Evolutionary conservation across 2,113 vertebrate genomes (phyloP), one percentile per base, ranked within the genome.

Genomic region (Amblyopsis rosae): DNA sequence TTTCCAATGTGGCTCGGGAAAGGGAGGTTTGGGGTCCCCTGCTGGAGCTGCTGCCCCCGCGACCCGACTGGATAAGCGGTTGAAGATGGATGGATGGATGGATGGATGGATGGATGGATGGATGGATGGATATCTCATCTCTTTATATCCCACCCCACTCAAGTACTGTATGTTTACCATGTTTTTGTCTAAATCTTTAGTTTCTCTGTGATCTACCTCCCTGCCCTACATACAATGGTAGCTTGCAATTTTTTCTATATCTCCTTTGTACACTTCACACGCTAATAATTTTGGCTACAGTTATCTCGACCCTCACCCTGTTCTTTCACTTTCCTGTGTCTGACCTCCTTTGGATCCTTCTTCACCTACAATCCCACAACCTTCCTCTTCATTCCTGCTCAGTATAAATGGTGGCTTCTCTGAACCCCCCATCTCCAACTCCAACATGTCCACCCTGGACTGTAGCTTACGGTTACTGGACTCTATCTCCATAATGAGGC

Each of bases 401-500:
- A 71, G 65, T 26, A 26, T 1, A 2, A 26, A 26, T 74, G 3
- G 66, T 26, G 19, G 62, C 57, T 70, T 60, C 0, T 78, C 82
- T 84, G 88, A 64, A 1, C 75, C 84, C 19, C 84, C 88, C 0
- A 88, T 86, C 76, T 91, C 89, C 83, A 89, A 53, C 84, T 96
- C 95, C 9, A 97, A 84, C 56, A 81, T 79, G 64, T 89, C 88
- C 7, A 98, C 67, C 0, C 96, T 92, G 67, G 89, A 83, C 41
- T 87, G 91, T 62, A 94, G 88, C 82, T 95, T 96, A 61, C 80
- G 66, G 32, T 92, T 89, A 0, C 91, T 86, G 32, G 94, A 95
- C 83, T 97, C 95, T 60, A 97, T 84, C 77, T 98, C 96, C 0
- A 93, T 89, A 86, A 98, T 90, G 0, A 97, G 90, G 0, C 95